These are phyloP conservation scores for Drosophila littoralis DNA, from an alignment of 1,140 invertebrate genomes.

Conservation along the genomic window DNA sequence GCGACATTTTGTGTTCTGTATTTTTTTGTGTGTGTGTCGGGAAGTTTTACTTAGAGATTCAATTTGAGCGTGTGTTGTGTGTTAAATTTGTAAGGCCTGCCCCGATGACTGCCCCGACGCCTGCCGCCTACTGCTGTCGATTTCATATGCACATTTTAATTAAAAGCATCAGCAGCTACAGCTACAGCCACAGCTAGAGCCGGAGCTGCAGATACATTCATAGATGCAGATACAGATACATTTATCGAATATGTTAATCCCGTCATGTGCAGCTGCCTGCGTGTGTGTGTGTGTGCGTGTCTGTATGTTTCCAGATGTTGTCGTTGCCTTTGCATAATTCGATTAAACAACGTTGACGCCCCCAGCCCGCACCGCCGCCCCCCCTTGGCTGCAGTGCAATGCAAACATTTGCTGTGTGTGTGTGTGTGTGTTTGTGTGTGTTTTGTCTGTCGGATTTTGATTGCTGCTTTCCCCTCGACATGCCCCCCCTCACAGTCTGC, in stretches of 20 bases:
- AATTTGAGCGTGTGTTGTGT: conserved; percentile 42
- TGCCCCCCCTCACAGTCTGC: conserved; percentile 31
- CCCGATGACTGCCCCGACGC: conserved; percentile 39
- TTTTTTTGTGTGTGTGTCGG: conserved; percentile 22
- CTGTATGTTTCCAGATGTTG: conserved; percentile 18
- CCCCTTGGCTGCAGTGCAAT: conserved; percentile 12
- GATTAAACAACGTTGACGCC: conserved; percentile 59
- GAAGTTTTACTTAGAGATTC: conserved; percentile 64
- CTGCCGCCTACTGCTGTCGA: conserved; percentile 30
- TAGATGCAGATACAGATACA: conserved; percentile 33
- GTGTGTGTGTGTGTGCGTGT: neutral
- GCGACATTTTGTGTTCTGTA: conserved; percentile 42
- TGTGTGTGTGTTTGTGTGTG: conserved; percentile 51
- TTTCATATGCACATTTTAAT: conserved; percentile 74
- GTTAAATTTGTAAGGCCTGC: conserved; percentile 47
- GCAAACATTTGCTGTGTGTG: conserved; percentile 63
- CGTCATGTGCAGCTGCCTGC: conserved; percentile 52
- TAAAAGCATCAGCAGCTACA: conserved; percentile 44
- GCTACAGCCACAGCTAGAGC: neutral
- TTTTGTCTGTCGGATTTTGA: conserved; percentile 62
- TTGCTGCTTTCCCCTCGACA: conserved; percentile 38
- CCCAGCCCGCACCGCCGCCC: neutral
- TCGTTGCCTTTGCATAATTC: conserved; percentile 72
- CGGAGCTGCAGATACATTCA: neutral
- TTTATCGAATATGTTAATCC: conserved; percentile 75